Evolutionary conservation across 30 jellyfish, hydroid and myxozoan genomes (phyloP).

Genomic region (Aurelia sp.): DNA sequence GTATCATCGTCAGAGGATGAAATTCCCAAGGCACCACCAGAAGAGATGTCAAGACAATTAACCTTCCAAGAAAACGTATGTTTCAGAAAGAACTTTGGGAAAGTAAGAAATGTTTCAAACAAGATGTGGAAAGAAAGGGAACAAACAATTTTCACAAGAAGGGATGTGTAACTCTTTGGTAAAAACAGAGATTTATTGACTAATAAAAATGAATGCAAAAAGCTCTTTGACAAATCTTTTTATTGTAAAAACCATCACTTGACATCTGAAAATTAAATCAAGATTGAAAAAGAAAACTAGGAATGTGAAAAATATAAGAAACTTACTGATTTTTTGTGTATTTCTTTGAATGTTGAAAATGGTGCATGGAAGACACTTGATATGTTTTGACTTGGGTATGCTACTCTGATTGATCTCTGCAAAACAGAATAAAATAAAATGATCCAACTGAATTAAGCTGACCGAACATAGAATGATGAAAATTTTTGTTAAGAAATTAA

Average conservation of each 20-base stretch:
- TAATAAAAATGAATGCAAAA: not conserved
- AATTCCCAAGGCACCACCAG: constrained; percentile 88
- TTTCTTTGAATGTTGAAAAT: constrained; percentile 28
- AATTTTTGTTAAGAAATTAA: not conserved
- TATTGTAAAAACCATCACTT: not conserved
- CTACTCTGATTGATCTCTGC: constrained; percentile 27
- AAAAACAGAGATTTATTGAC: not conserved
- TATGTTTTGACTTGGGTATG: constrained; percentile 24
- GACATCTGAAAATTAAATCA: not conserved
- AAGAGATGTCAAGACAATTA: constrained; percentile 70
- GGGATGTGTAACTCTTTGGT: not conserved
- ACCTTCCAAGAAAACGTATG: constrained; percentile 20
- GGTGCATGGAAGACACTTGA: constrained; percentile 71
- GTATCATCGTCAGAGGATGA: constrained; percentile 76
- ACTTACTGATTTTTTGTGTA: constrained; percentile 83
- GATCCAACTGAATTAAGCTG: not conserved
- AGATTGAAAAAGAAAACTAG: too few relatives aligned
- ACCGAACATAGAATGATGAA: not conserved
- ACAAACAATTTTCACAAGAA: too few relatives aligned
- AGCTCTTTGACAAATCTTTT: not conserved
- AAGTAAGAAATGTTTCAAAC: not conserved
- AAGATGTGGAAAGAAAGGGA: not conserved
- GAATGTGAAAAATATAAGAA: not conserved
- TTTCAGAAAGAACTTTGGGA: not conserved
- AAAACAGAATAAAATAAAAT: not conserved